Evolutionary conservation across 2,797 vertebrate species (phyloP).

Genomic region (Gadopsis bispinosus): DNA sequence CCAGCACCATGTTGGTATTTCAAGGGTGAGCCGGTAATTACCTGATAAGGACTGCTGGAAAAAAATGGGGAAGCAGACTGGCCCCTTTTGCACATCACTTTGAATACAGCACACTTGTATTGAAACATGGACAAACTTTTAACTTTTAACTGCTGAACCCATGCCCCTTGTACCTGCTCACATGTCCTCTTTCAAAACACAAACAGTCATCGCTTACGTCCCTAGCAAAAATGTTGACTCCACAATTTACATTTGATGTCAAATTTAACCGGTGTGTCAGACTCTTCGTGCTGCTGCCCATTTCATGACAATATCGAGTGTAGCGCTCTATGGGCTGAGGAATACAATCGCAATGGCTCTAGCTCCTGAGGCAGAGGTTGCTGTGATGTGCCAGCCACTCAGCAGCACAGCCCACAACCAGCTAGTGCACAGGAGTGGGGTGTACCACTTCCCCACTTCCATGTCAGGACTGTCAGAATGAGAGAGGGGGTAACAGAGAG

Average conservation of each 20-base stretch:
- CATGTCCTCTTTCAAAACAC: constrained; percentile 17
- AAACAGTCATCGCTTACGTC: constrained; percentile 32
- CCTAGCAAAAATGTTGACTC: constrained; percentile 54
- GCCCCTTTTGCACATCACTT: constrained; percentile 31
- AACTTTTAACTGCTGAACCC: constrained; percentile 8
- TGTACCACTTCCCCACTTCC: constrained; percentile 53
- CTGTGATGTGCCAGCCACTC: constrained; percentile 73
- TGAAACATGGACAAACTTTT: constrained; percentile 26
- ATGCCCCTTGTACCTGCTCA: constrained; percentile 1
- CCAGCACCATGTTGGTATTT: constrained; percentile 69
- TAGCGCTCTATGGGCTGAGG: constrained; percentile 52
- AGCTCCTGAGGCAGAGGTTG: constrained; percentile 74
- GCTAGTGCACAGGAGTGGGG: constrained; percentile 64
- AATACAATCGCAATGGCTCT: constrained; percentile 66
- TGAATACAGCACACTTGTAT: constrained; percentile 14
- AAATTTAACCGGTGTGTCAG: constrained; percentile 52
- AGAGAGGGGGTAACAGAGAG: constrained; percentile 62
- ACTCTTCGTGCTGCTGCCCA: constrained; percentile 38
- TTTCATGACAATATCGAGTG: constrained; percentile 69
- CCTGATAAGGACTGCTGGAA: constrained; percentile 60
- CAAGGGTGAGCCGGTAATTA: constrained; percentile 71
- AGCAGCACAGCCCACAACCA: constrained; percentile 61
- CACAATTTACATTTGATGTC: constrained; percentile 52
- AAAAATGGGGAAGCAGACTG: constrained; percentile 37
- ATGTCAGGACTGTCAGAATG: constrained; percentile 70